A percentile compares a stretch with the other conserved stretches of the same genome.
Conservation (phyloP, 2,797 vertebrate genomes). For the Allobates femoralis region DNA sequence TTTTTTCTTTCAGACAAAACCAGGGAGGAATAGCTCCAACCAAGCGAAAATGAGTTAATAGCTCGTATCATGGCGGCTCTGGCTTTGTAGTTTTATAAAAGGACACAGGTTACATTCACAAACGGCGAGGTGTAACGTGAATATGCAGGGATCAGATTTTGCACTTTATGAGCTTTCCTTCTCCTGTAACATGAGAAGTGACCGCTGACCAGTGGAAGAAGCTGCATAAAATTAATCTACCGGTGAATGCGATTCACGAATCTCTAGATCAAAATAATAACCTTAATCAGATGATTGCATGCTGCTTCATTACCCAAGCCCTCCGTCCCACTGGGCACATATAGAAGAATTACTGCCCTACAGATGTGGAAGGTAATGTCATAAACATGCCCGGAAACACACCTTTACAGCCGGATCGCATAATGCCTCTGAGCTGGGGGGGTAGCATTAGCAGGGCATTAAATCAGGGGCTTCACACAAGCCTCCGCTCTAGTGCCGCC, state of each 20-base stretch:
- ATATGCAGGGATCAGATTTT: not conserved
- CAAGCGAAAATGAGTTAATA: not conserved
- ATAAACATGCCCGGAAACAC: conserved; percentile 15
- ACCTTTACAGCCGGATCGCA: conserved; percentile 6
- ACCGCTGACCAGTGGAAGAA: not conserved
- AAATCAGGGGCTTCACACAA: not conserved
- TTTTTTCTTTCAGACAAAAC: too few relatives aligned
- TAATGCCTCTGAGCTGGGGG: not conserved
- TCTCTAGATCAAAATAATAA: conserved; percentile 37
- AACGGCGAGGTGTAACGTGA: not conserved
- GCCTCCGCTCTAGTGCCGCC: not conserved
- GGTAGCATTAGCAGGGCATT: conserved; percentile 3
- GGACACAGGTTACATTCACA: not conserved
- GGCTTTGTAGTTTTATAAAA: not conserved
- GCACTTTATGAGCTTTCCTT: not conserved
- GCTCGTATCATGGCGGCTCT: not conserved
- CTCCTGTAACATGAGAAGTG: conserved; percentile 2
- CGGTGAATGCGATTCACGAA: not conserved
- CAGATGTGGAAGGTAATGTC: not conserved
- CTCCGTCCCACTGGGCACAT: conserved; percentile 15
- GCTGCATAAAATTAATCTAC: conserved; percentile 26
- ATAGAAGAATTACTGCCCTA: conserved; percentile 34
- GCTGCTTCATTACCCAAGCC: conserved; percentile 21
- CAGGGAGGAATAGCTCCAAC: too few relatives aligned
- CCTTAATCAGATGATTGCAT: conserved; percentile 43